These are phyloP conservation scores for Paramisgurnus dabryanus DNA, from an alignment of 2,113 vertebrate species.

Conservation along the genomic window DNA sequence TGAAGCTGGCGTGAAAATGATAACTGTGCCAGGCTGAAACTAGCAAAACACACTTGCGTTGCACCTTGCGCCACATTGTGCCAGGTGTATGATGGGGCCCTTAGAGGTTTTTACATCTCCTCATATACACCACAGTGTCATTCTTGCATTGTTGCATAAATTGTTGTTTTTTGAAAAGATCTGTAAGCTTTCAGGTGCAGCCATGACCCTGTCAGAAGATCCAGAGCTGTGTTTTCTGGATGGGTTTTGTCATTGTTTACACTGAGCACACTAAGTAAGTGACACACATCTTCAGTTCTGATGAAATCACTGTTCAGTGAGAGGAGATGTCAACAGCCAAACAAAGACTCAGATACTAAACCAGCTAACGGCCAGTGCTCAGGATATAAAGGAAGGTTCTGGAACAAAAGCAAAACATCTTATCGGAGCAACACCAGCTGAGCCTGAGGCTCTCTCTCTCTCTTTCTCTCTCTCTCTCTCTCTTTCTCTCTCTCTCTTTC, in stretches of 20 bases:
- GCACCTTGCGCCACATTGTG: too few species aligned
- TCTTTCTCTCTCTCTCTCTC: background rate
- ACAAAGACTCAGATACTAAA: background rate
- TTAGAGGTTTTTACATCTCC: too few species aligned
- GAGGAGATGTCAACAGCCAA: background rate
- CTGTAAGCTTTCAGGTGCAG: too few species aligned
- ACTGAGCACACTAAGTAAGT: background rate
- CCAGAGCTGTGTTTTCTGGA: background rate
- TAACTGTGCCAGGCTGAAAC: too few species aligned
- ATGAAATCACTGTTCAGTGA: background rate
- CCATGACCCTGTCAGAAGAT: background rate
- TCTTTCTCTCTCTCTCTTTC: background rate
- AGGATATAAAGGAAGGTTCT: background rate
- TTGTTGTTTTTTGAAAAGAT: too few species aligned
- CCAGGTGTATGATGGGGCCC: too few species aligned
- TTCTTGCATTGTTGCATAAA: too few species aligned
- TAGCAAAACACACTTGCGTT: too few species aligned
- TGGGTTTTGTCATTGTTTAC: background rate
- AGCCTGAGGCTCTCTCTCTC: background rate
- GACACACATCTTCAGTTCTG: background rate
- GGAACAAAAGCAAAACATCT: background rate
- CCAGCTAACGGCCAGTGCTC: background rate
- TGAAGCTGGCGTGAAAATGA: too few species aligned
- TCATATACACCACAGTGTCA: too few species aligned
- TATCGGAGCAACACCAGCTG: background rate